These are phyloP conservation scores for Carcharodon carcharias DNA, from an alignment of 2,797 vertebrate species.

Conservation along the genomic window DNA sequence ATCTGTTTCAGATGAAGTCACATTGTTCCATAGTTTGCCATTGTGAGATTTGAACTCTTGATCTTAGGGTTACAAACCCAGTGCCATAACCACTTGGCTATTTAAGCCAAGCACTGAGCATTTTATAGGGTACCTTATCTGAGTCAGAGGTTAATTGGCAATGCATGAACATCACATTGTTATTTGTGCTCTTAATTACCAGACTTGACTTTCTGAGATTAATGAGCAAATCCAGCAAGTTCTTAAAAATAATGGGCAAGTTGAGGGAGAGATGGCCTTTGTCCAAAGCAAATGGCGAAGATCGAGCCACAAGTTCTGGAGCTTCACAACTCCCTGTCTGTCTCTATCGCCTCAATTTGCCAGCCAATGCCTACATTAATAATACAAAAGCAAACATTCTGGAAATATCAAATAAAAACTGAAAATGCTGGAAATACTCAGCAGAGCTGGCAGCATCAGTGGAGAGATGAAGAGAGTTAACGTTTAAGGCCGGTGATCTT, in stretches of 20 bases:
- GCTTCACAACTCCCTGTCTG: not conserved
- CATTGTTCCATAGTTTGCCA: too few relatives aligned
- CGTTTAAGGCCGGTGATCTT: not conserved
- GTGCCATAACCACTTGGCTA: too few relatives aligned
- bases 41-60: too few relatives aligned
- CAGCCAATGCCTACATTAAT: not conserved
- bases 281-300: not conserved
- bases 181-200: not conserved
- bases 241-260: not conserved
- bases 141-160: too few relatives aligned
- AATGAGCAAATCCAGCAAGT: not conserved
- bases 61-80: too few relatives aligned
- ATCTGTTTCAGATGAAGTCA: too few relatives aligned
- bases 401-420: not conserved
- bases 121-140: too few relatives aligned
- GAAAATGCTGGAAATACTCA: not conserved
- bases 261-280: not conserved
- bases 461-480: not conserved
- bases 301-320: not conserved
- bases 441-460: not conserved
- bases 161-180: too few relatives aligned
- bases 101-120: too few relatives aligned
- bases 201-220: not conserved
- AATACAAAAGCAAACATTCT: not conserved
- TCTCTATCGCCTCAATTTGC: not conserved